Base-by-base conservation (phyloP, 2,888 invertebrate genomes). In the Abscondita cerata region DNA sequence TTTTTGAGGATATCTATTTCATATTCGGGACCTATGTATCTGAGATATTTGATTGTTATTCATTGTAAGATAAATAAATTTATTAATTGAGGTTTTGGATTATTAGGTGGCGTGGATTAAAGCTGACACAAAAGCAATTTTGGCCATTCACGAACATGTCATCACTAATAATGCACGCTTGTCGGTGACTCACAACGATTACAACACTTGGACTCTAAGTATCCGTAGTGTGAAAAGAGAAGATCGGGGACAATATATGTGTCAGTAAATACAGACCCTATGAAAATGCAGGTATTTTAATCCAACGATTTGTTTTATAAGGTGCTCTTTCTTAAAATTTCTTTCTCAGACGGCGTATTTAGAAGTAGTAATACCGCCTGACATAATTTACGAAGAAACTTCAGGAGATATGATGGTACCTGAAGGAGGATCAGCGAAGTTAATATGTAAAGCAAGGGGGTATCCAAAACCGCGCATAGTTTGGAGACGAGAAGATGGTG, bases 351-450 rank as follows among this genome's bases (percentile, higher is more conserved):
- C 91, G 69, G 94, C 95, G 68, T 92, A 87, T 78, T 81, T 96
- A 76, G 94, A 95, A 81, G 95, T 96, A 69, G 95, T 95, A 25
- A 93, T 95, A 75, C 93, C 95, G 31, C 95, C 95, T 53, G 95
- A 95, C 77, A 93, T 95, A 70, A 84, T 93, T 72, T 92, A 91
- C 76, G 94, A 94, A 76, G 94, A 94, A 78, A 94, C 94, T 8
- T 93, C 95, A 52, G 94, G 95, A 11, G 96, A 96, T 78, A 89
- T 95, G 86, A 94, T 94, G 92, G 94, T 95, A 55, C 93, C 93
- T n/a, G 95, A 95, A 82, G 94, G 94, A 52, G 93, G 94, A 36
- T 89, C 92, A 4, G 93, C 93, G 0, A 94, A 93, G 79, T 83
- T 95, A 70, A 87, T 92, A 62, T 95, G 95, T 81, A 92, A 91